Conservation (phyloP, 2,113 vertebrate genomes). For the Cathartes aura region DNA sequence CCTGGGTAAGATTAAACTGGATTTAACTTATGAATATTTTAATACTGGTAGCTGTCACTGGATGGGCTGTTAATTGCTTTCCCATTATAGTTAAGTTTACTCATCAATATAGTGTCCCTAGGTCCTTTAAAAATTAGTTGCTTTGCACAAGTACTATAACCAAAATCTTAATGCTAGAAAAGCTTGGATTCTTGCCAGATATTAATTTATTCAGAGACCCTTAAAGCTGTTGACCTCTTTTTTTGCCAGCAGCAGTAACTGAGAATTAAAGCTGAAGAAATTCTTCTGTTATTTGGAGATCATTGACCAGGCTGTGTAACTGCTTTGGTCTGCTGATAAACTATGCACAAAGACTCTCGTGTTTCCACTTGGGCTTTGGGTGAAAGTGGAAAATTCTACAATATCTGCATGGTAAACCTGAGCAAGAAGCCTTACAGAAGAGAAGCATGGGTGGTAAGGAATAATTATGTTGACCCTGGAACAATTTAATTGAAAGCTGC, state of each 20-base stretch:
- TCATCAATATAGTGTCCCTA: not conserved
- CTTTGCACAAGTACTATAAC: not conserved
- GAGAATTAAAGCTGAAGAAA: not conserved
- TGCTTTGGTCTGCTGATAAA: not conserved
- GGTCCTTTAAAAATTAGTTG: not conserved
- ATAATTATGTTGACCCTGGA: not conserved
- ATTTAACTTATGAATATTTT: not conserved
- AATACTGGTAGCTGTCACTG: not conserved
- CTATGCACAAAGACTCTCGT: not conserved
- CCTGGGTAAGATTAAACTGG: not conserved
- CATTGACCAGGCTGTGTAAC: not conserved
- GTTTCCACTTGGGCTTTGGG: not conserved
- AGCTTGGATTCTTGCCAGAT: not conserved
- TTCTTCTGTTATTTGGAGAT: not conserved
- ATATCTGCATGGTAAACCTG: not conserved
- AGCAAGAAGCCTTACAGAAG: not conserved
- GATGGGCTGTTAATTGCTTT: not conserved
- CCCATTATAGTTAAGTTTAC: not conserved
- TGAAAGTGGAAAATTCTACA: not conserved
- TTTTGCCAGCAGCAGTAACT: not conserved
- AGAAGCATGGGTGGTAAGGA: not conserved
- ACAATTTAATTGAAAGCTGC: not conserved
- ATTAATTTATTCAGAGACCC: not conserved
- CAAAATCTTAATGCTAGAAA: not conserved
- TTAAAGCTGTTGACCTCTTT: not conserved